phyloP scores from a whole-genome alignment of 2,797 vertebrate genomes.

The Manis pentadactyla region DNA sequence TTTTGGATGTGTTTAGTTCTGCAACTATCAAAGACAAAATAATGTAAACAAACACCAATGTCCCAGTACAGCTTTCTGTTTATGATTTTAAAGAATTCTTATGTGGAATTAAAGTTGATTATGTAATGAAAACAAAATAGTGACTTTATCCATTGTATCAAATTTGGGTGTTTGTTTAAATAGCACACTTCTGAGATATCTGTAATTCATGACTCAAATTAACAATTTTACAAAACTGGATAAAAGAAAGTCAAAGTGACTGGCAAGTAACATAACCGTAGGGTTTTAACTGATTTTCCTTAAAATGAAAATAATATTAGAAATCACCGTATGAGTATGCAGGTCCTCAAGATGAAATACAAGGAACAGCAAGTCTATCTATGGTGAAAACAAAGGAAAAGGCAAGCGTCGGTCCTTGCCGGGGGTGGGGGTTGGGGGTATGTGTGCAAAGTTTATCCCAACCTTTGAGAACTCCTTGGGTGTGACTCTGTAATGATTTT shows the following conservation, averaged over 20 bases:
- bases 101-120: neutral
- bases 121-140: neutral
- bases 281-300: neutral
- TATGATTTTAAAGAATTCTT: neutral
- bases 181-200: neutral
- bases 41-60: neutral
- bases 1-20: neutral
- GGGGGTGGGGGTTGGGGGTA: too few species aligned
- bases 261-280: neutral
- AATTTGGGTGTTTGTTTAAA: neutral
- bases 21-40: neutral
- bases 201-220: slow-evolving; percentile 11
- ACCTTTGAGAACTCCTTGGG: neutral
- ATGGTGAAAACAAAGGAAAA: neutral
- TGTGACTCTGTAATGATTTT: neutral
- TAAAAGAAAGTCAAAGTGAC: neutral
- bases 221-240: neutral
- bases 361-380: neutral
- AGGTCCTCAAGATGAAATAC: neutral
- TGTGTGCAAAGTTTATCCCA: neutral
- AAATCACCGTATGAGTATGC: neutral
- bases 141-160: neutral
- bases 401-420: neutral
- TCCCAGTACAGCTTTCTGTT: neutral
- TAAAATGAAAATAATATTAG: neutral